Conservation (phyloP, 2,113 vertebrate genomes). For the Acanthochromis polyacanthus region DNA sequence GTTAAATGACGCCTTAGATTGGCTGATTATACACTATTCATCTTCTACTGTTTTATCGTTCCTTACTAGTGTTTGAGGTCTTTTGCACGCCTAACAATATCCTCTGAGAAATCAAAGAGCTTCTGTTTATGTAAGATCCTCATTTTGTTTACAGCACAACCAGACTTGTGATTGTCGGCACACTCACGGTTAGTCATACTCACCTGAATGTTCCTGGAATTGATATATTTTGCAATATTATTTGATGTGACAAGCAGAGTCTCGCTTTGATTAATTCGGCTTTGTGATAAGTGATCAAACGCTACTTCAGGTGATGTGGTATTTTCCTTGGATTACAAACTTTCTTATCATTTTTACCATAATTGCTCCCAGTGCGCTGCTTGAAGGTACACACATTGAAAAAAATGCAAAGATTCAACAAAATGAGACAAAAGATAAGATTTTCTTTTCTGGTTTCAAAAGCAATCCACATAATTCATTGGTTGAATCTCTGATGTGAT, state of each 20-base stretch:
- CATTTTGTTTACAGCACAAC: not conserved
- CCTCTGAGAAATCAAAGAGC: conserved; percentile 14
- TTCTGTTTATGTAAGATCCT: conserved; percentile 22
- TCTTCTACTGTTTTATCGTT: not conserved
- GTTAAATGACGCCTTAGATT: conserved; percentile 17
- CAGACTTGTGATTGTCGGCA: not conserved
- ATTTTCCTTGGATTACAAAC: conserved; percentile 67
- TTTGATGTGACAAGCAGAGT: conserved; percentile 22
- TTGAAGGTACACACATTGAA: conserved; percentile 36
- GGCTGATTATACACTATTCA: conserved; percentile 23
- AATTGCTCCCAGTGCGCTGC: conserved; percentile 24
- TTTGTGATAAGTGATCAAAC: conserved; percentile 36
- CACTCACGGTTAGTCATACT: conserved; percentile 38
- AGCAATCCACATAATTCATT: too few species aligned
- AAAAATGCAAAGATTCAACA: not conserved
- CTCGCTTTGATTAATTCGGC: conserved; percentile 47
- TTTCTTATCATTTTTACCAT: conserved; percentile 26
- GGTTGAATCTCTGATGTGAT: too few species aligned
- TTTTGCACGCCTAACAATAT: not conserved
- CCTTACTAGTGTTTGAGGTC: not conserved
- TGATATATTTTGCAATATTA: conserved; percentile 41
- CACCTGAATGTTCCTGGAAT: not conserved
- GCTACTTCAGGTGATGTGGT: conserved; percentile 29
- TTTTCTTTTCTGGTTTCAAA: too few species aligned
- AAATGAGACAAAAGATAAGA: too few species aligned